Base-by-base conservation (phyloP, 2,888 invertebrate species). In the Creontiades dilutus region DNA sequence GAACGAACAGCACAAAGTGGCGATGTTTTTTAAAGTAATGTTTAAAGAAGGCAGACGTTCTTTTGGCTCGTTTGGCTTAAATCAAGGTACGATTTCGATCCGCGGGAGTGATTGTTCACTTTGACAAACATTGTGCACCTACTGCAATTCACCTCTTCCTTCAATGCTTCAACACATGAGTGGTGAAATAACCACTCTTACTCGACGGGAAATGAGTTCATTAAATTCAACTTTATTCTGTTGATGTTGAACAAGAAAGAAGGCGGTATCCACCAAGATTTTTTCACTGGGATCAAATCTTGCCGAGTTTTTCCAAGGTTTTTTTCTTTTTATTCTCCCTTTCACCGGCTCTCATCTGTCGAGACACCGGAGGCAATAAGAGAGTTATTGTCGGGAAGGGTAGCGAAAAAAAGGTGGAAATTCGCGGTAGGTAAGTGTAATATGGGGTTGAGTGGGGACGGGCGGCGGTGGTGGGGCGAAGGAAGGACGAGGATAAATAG, bases 361-460 rank as follows among this genome's bases (percentile, higher is more conserved):
- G 47, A 52, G 27, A 27, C 82, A 52, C 52, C 82, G 48, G 19
- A 68, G 82, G 82, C 82, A 82, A 82, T 82, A 82, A 82, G 82
- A 27, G 82, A 82, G 55, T 82, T 82, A 82, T 82, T 82, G 82
- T 82, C 46, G 78, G 46, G 47, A 80, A 75, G 46, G 14, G 46
- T n/a, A 19, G 78, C 0, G 16, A 46, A 47, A 78, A 78, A 78
- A 78, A 78, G 13, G 37, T 37, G 78, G 19, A 47, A 78, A 78
- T 78, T 78, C 37, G 78, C 28, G 47, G 46, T 46, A 47, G 78
- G 78, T 78, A 78, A 78, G 78, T n/a, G 13, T n/a, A 46, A 47
- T 47, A 80, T 80, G 19, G 28, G 47, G 37, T 14, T 14, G 14
- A 80, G 28, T 19, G 47, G 14, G 14, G 48, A n/a, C n/a, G 47